Evolutionary conservation across 2,113 vertebrate species (phyloP).

Genomic region (Toxotes chatareus): DNA sequence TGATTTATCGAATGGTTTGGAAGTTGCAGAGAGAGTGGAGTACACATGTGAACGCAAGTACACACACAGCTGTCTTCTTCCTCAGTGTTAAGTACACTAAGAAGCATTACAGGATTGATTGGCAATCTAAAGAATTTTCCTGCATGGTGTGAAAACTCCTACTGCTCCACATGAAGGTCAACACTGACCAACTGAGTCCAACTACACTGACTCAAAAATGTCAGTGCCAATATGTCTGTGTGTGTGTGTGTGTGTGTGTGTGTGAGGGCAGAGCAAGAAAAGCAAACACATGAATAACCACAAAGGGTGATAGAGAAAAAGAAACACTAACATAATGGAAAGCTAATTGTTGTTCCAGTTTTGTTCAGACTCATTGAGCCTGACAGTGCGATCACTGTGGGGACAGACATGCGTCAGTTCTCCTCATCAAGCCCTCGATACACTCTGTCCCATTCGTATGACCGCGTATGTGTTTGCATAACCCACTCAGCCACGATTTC

Average conservation of each 20-base stretch:
- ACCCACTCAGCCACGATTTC: conserved; percentile 70
- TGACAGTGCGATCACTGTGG: conserved; percentile 16
- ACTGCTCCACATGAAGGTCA: not conserved
- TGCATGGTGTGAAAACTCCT: not conserved
- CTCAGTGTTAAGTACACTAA: not conserved
- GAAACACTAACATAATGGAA: not conserved
- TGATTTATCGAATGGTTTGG: conserved; percentile 3
- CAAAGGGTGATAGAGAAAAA: not conserved
- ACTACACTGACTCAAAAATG: not conserved
- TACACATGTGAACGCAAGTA: no score
- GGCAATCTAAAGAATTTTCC: not conserved
- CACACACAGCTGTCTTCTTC: not conserved
- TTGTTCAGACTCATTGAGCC: conserved; percentile 32
- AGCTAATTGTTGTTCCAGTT: conserved; percentile 32
- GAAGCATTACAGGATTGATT: not conserved
- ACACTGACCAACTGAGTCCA: not conserved
- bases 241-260: not conserved
- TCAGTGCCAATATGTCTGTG: no score
- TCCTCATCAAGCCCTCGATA: conserved; percentile 27
- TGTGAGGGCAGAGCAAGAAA: not conserved
- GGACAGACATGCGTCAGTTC: conserved; percentile 46
- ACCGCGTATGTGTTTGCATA: conserved; percentile 67
- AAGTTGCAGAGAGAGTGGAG: not conserved
- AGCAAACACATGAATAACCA: not conserved
- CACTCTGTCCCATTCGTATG: conserved; percentile 24